Conservation (phyloP, 2,113 vertebrate genomes). For the Colius striatus region DNA sequence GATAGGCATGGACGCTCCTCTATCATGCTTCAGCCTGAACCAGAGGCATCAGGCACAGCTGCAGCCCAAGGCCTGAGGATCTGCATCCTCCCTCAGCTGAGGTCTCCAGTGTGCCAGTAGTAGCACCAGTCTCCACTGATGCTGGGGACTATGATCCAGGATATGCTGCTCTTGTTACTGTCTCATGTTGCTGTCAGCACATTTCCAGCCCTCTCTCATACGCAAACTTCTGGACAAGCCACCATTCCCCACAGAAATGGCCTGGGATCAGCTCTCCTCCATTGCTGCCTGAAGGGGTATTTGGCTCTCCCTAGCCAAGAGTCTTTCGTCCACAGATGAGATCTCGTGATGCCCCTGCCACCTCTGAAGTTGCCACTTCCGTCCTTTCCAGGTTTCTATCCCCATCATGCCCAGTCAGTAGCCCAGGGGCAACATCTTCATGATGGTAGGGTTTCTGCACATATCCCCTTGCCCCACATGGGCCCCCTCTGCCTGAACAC, state of each 20-base stretch:
- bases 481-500: not conserved
- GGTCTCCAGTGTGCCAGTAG: not conserved
- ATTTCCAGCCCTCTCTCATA: not conserved
- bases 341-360: not conserved
- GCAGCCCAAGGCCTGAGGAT: not conserved
- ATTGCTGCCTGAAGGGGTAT: not conserved
- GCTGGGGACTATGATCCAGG: not conserved
- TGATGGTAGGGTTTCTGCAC: rapidly evolving
- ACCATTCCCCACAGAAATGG: rapidly evolving
- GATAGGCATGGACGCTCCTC: not conserved
- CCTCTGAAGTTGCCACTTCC: rapidly evolving
- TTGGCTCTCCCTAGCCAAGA: not conserved
- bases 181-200: too few species aligned
- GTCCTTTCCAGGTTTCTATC: not conserved
- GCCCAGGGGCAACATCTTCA: rapidly evolving
- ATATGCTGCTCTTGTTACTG: not conserved
- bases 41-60: not conserved
- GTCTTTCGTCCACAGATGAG: not conserved
- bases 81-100: not conserved
- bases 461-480: rapidly evolving
- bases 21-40: not conserved
- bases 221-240: not conserved
- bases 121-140: not conserved
- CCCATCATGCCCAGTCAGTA: not conserved
- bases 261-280: not conserved